Conservation (phyloP, 1,140 invertebrate genomes). For the Sesamia nonagrioides region DNA sequence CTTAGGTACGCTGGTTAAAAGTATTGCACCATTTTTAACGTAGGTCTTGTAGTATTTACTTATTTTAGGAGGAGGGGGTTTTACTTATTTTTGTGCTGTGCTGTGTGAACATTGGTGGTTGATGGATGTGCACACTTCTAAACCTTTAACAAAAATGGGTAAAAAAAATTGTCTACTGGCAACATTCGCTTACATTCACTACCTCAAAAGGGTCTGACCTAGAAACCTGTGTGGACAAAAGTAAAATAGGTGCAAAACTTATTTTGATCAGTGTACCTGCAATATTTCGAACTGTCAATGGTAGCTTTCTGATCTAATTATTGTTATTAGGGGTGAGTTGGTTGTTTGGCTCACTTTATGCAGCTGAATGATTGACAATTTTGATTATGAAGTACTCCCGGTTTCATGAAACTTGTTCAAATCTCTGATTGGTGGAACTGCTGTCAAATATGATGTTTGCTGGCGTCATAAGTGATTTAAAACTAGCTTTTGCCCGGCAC, state of each 20-base stretch:
- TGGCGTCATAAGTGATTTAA: too few species aligned
- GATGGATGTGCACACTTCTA: too few species aligned
- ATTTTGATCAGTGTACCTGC: not conserved
- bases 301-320: conserved; percentile 36
- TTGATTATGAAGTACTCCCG: not conserved
- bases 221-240: not conserved
- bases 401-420: not conserved
- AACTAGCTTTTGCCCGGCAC: too few species aligned
- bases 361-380: conserved; percentile 29
- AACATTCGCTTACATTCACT: too few species aligned
- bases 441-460: not conserved
- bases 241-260: conserved; percentile 10
- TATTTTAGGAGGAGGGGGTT: too few species aligned
- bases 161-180: too few species aligned
- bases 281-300: conserved; percentile 10
- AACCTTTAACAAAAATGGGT: too few species aligned
- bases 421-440: not conserved
- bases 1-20: conserved; percentile 7
- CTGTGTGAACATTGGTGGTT: too few species aligned
- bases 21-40: not conserved
- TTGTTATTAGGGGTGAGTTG: not conserved
- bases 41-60: too few species aligned
- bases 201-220: too few species aligned
- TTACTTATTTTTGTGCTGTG: too few species aligned
- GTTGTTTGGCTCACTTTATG: conserved; percentile 22